phyloP scores from a whole-genome alignment of 2,113 vertebrate species.

The Sprattus sprattus region DNA sequence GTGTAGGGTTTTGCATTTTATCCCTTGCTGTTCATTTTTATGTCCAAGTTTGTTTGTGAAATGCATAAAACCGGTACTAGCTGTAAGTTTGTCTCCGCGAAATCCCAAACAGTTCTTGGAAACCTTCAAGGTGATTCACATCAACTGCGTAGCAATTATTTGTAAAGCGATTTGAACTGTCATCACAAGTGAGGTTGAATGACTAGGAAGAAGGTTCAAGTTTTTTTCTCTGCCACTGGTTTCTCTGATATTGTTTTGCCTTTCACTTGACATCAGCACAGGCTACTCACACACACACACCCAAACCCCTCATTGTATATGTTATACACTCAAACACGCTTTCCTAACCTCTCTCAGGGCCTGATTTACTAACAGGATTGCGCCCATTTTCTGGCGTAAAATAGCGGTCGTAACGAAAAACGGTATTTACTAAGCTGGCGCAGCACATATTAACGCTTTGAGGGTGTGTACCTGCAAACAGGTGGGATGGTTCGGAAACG shows the following conservation, averaged over 20 bases:
- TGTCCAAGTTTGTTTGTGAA: background rate
- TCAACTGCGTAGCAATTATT: background rate
- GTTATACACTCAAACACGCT: background rate
- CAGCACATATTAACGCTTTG: too few relatives aligned
- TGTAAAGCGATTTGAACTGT: conserved; percentile 7
- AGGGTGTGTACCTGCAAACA: too few relatives aligned
- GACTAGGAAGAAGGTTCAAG: background rate
- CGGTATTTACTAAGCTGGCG: too few relatives aligned
- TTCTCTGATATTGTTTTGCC: background rate
- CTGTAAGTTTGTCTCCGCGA: too few relatives aligned
- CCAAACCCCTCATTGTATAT: background rate
- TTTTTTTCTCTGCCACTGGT: too few relatives aligned
- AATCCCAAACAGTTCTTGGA: too few relatives aligned
- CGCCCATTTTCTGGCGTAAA: too few relatives aligned
- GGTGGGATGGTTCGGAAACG: too few relatives aligned
- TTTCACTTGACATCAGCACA: too few relatives aligned
- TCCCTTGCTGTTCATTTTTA: background rate
- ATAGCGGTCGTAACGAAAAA: too few relatives aligned
- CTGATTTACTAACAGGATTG: too few relatives aligned
- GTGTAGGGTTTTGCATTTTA: background rate
- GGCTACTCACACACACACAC: background rate
- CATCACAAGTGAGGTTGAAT: conserved; percentile 41
- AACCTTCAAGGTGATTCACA: background rate
- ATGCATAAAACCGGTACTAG: too few relatives aligned
- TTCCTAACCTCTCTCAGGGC: background rate